These are phyloP conservation scores for Neodiprion virginianus DNA, from an alignment of 1,140 invertebrate genomes.

Conservation along the genomic window DNA sequence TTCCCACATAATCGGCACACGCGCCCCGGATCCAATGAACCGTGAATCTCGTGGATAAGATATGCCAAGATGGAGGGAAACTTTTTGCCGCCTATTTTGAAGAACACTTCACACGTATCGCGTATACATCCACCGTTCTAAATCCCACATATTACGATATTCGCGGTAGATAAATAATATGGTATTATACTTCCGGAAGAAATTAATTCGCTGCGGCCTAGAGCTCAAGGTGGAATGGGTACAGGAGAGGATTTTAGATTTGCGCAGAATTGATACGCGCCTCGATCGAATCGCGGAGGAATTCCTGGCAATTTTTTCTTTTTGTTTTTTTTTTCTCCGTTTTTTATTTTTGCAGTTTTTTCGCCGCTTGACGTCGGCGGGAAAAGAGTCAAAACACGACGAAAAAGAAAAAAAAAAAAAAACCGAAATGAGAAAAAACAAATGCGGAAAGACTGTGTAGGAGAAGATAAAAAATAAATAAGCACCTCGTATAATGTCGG, in stretches of 20 bases:
- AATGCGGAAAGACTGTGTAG: constrained; percentile 19
- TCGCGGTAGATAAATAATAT: not conserved
- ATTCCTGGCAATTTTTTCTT: not conserved
- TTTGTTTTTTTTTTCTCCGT: constrained; percentile 1
- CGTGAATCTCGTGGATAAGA: not conserved
- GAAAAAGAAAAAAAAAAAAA: not conserved
- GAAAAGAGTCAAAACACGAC: not conserved
- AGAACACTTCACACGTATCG: not conserved
- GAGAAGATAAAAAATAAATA: constrained; percentile 8
- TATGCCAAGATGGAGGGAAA: not conserved
- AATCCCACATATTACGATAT: too few species aligned
- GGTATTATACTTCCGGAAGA: not conserved
- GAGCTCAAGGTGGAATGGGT: not conserved
- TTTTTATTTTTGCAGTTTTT: not conserved
- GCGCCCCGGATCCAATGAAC: not conserved
- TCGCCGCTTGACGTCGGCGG: not conserved
- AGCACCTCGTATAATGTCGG: not conserved
- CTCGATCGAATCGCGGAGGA: constrained; percentile 11
- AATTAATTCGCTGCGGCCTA: not conserved
- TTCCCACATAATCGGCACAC: too few species aligned
- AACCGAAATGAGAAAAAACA: not conserved
- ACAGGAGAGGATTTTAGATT: constrained; percentile 6
- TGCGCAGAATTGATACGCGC: constrained; percentile 21
- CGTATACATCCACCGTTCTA: not conserved
- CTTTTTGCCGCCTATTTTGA: not conserved